phyloP scores from a whole-genome alignment of 2,113 vertebrate genomes.

The Laticauda laticaudata region DNA sequence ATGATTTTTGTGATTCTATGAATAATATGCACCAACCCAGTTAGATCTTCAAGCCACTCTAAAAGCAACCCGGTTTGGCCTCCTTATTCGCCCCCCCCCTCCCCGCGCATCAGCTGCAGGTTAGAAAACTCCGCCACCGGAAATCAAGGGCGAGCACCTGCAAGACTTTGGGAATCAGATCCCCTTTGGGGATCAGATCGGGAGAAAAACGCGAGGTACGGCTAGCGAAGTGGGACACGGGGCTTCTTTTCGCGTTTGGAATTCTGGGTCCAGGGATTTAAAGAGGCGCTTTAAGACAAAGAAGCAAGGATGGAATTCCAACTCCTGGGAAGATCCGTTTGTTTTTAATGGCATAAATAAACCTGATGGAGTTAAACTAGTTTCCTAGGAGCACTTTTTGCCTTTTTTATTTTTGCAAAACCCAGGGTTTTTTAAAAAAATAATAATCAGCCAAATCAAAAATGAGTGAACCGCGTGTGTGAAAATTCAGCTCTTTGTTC shows the following conservation, averaged over 20 bases:
- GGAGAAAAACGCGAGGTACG: not conserved
- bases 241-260: not conserved
- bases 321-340: not conserved
- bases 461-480: not conserved
- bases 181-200: not conserved
- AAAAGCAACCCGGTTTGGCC: not conserved
- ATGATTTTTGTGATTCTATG: not conserved
- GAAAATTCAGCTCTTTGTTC: not conserved
- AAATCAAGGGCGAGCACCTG: not conserved
- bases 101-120: not conserved
- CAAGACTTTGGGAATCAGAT: not conserved
- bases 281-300: not conserved
- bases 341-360: not conserved
- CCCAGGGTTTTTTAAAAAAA: not conserved
- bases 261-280: too few relatives aligned
- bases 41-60: not conserved
- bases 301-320: too few relatives aligned
- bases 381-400: not conserved
- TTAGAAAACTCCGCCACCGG: not conserved
- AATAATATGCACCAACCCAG: not conserved
- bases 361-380: not conserved
- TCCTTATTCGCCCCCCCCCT: not conserved
- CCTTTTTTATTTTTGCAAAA: not conserved
- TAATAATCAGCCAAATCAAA: not conserved
- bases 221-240: not conserved